phyloP scores from a whole-genome alignment of 2,113 vertebrate genomes.

The Strix uralensis region DNA sequence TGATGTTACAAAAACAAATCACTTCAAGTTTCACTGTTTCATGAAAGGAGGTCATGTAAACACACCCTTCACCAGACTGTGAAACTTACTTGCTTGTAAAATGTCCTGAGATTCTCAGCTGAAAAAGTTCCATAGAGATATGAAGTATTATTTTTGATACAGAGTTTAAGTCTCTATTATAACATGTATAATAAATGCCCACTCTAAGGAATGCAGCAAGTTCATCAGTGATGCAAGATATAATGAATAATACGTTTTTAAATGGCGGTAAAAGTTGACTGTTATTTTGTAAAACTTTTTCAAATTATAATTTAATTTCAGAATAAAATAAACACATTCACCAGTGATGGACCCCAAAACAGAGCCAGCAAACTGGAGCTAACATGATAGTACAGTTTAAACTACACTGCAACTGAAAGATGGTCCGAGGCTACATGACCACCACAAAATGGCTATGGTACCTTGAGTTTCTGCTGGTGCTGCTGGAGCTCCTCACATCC shows the following conservation, averaged over 20 bases:
- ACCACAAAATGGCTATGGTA: not conserved
- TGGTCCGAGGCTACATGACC: not conserved
- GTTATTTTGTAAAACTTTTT: not conserved
- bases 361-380: not conserved
- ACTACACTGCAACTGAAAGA: not conserved
- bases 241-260: not conserved
- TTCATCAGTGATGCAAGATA: not conserved
- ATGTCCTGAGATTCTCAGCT: not conserved
- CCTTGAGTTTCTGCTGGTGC: not conserved
- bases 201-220: not conserved
- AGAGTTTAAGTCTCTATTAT: not conserved
- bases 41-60: not conserved
- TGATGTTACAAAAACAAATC: not conserved
- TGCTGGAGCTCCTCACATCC: not conserved
- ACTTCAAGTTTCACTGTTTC: not conserved
- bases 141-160: not conserved
- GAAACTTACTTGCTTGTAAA: not conserved
- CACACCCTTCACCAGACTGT: not conserved
- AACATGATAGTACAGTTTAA: not conserved
- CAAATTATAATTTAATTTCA: not conserved
- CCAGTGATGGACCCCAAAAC: not conserved
- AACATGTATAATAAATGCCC: not conserved
- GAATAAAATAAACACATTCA: not conserved
- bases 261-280: not conserved
- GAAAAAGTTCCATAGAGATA: not conserved